These are phyloP conservation scores for Lasioglossum leucozonium DNA, from an alignment of 2,888 invertebrate species.

Conservation along the genomic window DNA sequence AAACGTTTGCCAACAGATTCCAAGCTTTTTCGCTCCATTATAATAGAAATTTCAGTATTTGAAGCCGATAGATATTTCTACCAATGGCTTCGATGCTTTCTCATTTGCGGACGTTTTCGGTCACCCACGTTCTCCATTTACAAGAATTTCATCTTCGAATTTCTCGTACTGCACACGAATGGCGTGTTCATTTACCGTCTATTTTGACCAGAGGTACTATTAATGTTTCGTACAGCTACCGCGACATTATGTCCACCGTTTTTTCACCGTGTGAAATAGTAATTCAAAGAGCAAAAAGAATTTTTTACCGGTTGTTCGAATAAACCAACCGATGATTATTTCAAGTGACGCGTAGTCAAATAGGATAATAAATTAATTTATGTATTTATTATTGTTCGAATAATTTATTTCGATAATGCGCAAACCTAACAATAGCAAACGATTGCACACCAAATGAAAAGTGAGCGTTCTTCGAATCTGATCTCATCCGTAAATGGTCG, in stretches of 20 bases:
- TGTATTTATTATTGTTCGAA: no score
- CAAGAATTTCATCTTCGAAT: constrained; percentile 7
- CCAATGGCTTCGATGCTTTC: neutral
- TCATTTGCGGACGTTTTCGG: neutral
- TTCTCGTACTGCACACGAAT: neutral
- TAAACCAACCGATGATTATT: neutral
- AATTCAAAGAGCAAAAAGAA: neutral
- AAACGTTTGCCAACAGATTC: neutral
- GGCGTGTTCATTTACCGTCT: neutral
- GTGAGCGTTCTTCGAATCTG: neutral
- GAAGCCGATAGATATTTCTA: neutral
- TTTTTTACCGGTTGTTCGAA: neutral
- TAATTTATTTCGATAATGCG: no score
- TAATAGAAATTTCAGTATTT: neutral
- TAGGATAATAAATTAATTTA: no score
- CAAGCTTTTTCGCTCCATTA: neutral
- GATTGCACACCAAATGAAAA: neutral
- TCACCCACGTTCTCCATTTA: neutral
- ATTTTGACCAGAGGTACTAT: neutral
- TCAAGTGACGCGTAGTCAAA: no score
- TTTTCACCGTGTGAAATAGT: neutral
- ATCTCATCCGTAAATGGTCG: neutral
- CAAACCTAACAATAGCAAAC: neutral
- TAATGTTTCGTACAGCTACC: neutral
- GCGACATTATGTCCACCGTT: neutral